phyloP scores from a whole-genome alignment of 2,113 vertebrate species.

The Rattus norvegicus region GRCr8 NC_086032.1:30676501-30677000 shows the following conservation, averaged over 20 bases:
- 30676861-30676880: constrained; percentile 3
- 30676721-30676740: constrained; percentile 9
- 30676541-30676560: constrained; percentile 26
- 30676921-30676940: constrained; percentile 53
- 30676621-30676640: constrained; percentile 57
- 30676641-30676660: constrained; percentile 63
- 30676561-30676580: constrained; percentile 55
- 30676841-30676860: constrained; percentile 60
- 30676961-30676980: constrained; percentile 76
- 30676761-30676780: constrained; percentile 15
- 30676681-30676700: constrained; percentile 50
- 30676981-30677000: constrained; percentile 73
- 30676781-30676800: neutral
- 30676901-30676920: neutral
- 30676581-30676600: constrained; percentile 76
- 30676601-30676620: constrained; percentile 71
- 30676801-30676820: constrained; percentile 58
- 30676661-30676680: constrained; percentile 31
- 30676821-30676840: constrained; percentile 35
- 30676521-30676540: constrained; percentile 60
- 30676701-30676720: neutral
- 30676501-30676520: constrained; percentile 59
- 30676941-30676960: constrained; percentile 65
- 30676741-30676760: constrained; percentile 52
- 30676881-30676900: constrained; percentile 19